These are phyloP conservation scores for Melanargia galathea DNA, from an alignment of 2,888 invertebrate species.

Conservation along the genomic window DNA sequence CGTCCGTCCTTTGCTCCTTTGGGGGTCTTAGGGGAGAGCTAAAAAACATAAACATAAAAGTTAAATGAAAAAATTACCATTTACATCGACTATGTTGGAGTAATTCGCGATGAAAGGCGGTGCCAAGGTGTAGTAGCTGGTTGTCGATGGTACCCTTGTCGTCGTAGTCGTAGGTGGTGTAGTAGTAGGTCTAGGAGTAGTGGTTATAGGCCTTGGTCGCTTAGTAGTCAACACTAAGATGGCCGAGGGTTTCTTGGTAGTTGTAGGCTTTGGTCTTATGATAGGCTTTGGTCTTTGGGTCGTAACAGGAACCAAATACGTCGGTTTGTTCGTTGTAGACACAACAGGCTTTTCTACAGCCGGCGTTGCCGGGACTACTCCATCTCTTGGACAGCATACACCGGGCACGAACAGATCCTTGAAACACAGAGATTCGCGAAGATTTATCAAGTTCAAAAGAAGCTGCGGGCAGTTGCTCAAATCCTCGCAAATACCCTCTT, in stretches of 20 bases:
- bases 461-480: slow-evolving; percentile 94
- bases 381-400: slow-evolving; percentile 91
- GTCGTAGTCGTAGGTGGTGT: slow-evolving; percentile 53
- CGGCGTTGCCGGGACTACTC: slow-evolving; percentile 34
- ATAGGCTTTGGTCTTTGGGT: slow-evolving; percentile 64
- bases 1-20: no score
- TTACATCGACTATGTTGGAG: slow-evolving; percentile 79
- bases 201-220: slow-evolving; percentile 57
- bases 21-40: no score
- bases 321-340: slow-evolving; percentile 68
- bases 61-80: slow-evolving; percentile 65
- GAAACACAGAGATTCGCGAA: slow-evolving; percentile 94
- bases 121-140: slow-evolving; percentile 74
- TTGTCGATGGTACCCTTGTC: slow-evolving; percentile 53
- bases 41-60: no score
- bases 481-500: slow-evolving; percentile 92
- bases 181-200: slow-evolving; percentile 46
- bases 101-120: slow-evolving; percentile 66
- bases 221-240: slow-evolving; percentile 60
- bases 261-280: slow-evolving; percentile 45
- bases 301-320: slow-evolving; percentile 70
- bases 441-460: slow-evolving; percentile 89
- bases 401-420: slow-evolving; percentile 95
- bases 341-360: slow-evolving; percentile 62
- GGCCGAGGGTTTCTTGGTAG: slow-evolving; percentile 62